Base-by-base conservation (phyloP, 2,113 vertebrate species). In the Phylloscopus trochiloides region DNA sequence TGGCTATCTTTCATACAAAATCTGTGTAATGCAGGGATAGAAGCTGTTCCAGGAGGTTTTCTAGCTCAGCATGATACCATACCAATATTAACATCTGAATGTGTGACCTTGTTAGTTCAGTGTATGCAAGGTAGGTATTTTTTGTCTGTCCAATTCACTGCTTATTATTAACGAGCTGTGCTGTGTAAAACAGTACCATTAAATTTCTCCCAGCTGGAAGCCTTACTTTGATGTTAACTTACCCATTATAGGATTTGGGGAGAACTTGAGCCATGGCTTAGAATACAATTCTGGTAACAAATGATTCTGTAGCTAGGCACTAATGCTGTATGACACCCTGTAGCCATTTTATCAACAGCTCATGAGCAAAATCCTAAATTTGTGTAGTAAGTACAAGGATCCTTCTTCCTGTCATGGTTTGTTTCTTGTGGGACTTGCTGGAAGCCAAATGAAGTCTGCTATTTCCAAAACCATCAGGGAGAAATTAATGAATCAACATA, bases 391-490 rank as follows among this genome's bases (percentile, higher is more conserved):
- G 40, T 68, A 61, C 59, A 92, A 74, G 57, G 65, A 84, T 67
- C 76, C 22, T 86, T 88, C 71, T 90, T 67, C 1, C 14, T 48
- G 45, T 80, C 51, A 50, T 36, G n/a, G 62, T 87, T 91, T 74
- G 74, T 86, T 90, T 92, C 70, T 84, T 88, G 63, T n/a, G 32
- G 52, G 32, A 50, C n/a, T 88, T 75, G 18, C 25, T 72, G 42
- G 62, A 67, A 89, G 67, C 68, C 91, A 94, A 75, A 54, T 40
- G 76, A 91, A 79, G 36, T 42, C 94, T 81, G 54, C 21, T 74
- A 12, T 81, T 96, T 96, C 95, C 65, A 88, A 90, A 96, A 84
- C 42, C 55, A 93, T 31, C 55, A 84, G 34, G 47, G 80, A 93
- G 47, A 94, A 67, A 68, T 58, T 62, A 89, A 91, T 88, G 43